A percentile compares a stretch with the other conserved stretches of the same genome.
Conservation (phyloP, 53 echinoderm and acorn worm species). For the Holothuria scabra region DNA sequence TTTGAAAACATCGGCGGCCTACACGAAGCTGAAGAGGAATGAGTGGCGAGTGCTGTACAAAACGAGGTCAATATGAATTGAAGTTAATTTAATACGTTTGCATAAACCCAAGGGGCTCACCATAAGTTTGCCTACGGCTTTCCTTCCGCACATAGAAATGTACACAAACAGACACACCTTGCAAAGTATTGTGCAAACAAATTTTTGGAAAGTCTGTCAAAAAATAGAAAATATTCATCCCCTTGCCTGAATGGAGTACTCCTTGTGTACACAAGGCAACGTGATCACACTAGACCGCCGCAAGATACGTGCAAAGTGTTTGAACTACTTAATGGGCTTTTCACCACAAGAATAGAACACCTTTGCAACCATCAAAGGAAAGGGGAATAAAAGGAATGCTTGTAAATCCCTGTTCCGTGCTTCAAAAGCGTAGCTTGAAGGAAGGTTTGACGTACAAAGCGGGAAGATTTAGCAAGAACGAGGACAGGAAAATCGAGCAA, state of each 20-base stretch:
- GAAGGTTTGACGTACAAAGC: background rate
- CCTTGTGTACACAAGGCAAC: constrained; percentile 43
- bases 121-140: constrained; percentile 26
- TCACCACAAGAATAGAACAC: constrained; percentile 35
- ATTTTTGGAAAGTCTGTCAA: constrained; percentile 39
- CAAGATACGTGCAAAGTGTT: constrained; percentile 49
- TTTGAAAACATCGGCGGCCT: constrained; percentile 1
- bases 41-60: background rate
- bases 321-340: constrained; percentile 44
- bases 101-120: too few relatives aligned
- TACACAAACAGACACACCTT: constrained; percentile 35
- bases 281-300: constrained; percentile 49
- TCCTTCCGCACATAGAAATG: constrained; percentile 20
- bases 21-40: constrained; percentile 15
- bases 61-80: too few relatives aligned
- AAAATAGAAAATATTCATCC: constrained; percentile 27
- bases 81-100: too few relatives aligned
- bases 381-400: constrained; percentile 35
- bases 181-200: constrained; percentile 43
- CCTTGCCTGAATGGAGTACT: constrained; percentile 19
- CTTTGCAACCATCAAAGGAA: constrained; percentile 34
- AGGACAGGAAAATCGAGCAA: background rate
- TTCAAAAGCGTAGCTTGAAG: constrained; percentile 25
- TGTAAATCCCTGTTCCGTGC: constrained; percentile 30
- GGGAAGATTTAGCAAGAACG: constrained; percentile 18